Evolutionary conservation across 2,888 invertebrate genomes (phyloP).

Genomic region (Lacanobia oleracea): DNA sequence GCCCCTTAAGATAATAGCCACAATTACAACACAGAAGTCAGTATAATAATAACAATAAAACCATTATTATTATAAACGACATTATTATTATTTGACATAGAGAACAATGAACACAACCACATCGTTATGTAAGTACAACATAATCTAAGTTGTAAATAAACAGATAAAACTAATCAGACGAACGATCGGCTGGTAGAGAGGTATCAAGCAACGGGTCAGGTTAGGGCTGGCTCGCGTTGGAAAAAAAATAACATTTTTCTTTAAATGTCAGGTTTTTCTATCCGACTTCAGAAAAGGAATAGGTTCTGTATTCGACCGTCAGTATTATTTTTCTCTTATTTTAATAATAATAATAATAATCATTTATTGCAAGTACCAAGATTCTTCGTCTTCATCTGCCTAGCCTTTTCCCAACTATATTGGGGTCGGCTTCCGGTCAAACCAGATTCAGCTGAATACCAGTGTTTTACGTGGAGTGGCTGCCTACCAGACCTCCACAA

Average conservation of each 20-base stretch:
- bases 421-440: too few species aligned
- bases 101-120: conserved; percentile 48
- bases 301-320: too few species aligned
- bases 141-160: conserved; percentile 70
- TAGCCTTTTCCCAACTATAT: too few species aligned
- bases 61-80: conserved; percentile 28
- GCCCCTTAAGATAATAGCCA: conserved; percentile 1
- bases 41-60: conserved; percentile 27
- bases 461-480: too few species aligned
- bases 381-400: too few species aligned
- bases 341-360: too few species aligned
- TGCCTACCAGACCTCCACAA: too few species aligned
- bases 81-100: conserved; percentile 52
- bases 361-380: too few species aligned
- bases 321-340: too few species aligned
- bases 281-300: too few species aligned
- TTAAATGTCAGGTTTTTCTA: neutral
- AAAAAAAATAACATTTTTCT: neutral
- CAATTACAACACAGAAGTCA: conserved; percentile 14
- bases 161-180: conserved; percentile 71
- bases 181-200: conserved; percentile 37
- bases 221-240: conserved; percentile 42
- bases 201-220: conserved; percentile 35
- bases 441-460: too few species aligned
- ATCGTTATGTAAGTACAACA: conserved; percentile 58